Evolutionary conservation across 2,113 vertebrate genomes (phyloP), one percentile per base, ranked within the genome.

Genomic region (Entelurus aequoreus): DNA sequence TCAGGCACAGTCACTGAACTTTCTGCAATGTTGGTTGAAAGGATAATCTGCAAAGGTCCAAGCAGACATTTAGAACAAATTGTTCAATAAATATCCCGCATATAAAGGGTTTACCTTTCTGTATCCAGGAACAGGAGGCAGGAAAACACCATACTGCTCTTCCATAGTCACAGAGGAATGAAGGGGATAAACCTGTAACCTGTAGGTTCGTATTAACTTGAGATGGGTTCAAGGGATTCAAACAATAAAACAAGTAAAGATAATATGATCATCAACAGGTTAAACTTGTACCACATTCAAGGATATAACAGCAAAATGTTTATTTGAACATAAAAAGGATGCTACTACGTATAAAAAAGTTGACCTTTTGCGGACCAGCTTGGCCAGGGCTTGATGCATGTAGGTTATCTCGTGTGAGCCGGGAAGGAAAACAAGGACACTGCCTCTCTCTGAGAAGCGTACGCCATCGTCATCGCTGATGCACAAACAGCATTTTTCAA

Each of bases 21-120:
- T 84, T 99, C 96, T 1, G 97, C 94, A 10, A 99, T 92, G 66
- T 98, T 98, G 72, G 96, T 99, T 53, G 94, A 95, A 42, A 99
- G 87, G 66, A 99, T 96, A 53, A 98, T 72, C 96, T 99, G 82
- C 46, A 38, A 59, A 48, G 11, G 56, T 46, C 35, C 52, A 5
- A 13, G 47, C 7, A 67, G 11, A 44, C 1, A 28, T 5, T 66
- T 16, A 59, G 49, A 36, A 35, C 2, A 66, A 15, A 16, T 38
- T 3, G 5, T 14, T 53, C 8, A 58, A 52, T 16, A 63, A 16
- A 47, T 16, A 8, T 16, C 9, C 50, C 38, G 44, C 2, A 62
- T 2, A 14, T 13, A 4, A 44, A 28, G 5, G 0, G 6, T 37
- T 57, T 86, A 97, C 96, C 93, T 98, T 99, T 84, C 96, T 93